These are phyloP conservation scores for Ramphastos sulfuratus DNA, from an alignment of 2,113 vertebrate genomes.

Conservation along the genomic window DNA sequence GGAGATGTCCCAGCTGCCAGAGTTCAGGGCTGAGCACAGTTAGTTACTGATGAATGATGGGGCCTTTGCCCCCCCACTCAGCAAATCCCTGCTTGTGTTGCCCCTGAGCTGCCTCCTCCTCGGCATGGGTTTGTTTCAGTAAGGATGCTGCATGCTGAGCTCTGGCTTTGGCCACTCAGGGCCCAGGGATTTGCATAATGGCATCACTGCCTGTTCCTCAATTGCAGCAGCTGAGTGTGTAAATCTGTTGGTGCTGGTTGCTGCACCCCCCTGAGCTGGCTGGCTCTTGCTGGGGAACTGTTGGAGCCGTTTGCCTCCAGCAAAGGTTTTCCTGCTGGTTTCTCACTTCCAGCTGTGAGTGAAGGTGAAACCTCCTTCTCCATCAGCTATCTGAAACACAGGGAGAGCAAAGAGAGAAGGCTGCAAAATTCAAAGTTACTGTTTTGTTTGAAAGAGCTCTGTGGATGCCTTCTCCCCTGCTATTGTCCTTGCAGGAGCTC, in stretches of 20 bases:
- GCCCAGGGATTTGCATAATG: constrained; percentile 28
- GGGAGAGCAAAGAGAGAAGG: not conserved
- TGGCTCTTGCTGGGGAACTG: not conserved
- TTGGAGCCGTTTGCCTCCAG: not conserved
- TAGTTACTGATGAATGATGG: not conserved
- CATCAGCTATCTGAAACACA: not conserved
- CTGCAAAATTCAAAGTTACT: not conserved
- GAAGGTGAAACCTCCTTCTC: not conserved
- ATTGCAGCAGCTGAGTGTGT: constrained; percentile 1
- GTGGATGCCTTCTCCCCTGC: not conserved
- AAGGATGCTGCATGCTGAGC: not conserved
- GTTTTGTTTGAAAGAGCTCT: not conserved
- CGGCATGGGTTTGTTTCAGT: not conserved
- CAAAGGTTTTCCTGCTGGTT: not conserved
- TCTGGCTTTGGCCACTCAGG: not conserved
- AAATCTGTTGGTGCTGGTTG: not conserved
- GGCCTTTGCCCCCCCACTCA: not conserved
- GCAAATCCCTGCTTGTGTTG: not conserved
- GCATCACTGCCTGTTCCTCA: constrained; percentile 24
- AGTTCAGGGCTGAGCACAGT: not conserved
- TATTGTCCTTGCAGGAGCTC: not conserved
- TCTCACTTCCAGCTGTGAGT: not conserved
- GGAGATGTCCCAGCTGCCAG: not conserved
- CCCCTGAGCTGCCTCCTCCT: not conserved
- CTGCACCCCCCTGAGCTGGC: not conserved